Percentiles rank a stretch among this genome's conserved stretches.
phyloP scores from a whole-genome alignment of 2,888 invertebrate species.

The Pinctada fucata region DNA sequence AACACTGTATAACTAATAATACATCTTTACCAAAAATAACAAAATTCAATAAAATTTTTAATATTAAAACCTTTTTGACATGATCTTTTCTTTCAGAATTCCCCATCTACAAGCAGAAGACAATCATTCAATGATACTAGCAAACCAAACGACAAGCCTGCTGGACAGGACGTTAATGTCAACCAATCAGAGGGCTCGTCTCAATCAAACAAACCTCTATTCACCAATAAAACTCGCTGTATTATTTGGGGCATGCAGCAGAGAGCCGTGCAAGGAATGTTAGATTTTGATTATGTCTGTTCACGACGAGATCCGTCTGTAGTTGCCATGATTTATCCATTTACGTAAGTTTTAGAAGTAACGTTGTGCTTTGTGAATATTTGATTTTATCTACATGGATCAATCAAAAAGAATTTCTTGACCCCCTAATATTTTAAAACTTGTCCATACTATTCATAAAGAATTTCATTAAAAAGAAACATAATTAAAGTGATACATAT shows the following conservation, averaged over 20 bases:
- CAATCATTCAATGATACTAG: slow-evolving; percentile 54
- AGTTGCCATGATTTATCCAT: slow-evolving; percentile 98
- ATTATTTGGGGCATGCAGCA: slow-evolving; percentile 99
- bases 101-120: slow-evolving; percentile 57
- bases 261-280: slow-evolving; percentile 95
- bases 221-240: slow-evolving; percentile 90
- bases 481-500: no score
- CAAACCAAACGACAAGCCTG: slow-evolving; percentile 19
- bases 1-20: no score
- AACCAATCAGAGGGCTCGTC: slow-evolving; percentile 8
- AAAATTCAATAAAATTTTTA: no score
- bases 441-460: no score
- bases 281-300: slow-evolving; percentile 97
- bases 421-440: no score
- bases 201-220: slow-evolving; percentile 80
- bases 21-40: no score
- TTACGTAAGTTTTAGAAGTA: slow-evolving; percentile 80
- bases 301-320: slow-evolving; percentile 89
- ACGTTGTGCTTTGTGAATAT: no score
- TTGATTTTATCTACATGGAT: no score
- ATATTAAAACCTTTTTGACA: no score
- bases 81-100: slow-evolving; percentile 46
- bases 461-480: no score
- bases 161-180: slow-evolving; percentile 14
- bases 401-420: no score